phyloP scores from a whole-genome alignment of 2,888 invertebrate genomes.

The Plemyria rubiginata region DNA sequence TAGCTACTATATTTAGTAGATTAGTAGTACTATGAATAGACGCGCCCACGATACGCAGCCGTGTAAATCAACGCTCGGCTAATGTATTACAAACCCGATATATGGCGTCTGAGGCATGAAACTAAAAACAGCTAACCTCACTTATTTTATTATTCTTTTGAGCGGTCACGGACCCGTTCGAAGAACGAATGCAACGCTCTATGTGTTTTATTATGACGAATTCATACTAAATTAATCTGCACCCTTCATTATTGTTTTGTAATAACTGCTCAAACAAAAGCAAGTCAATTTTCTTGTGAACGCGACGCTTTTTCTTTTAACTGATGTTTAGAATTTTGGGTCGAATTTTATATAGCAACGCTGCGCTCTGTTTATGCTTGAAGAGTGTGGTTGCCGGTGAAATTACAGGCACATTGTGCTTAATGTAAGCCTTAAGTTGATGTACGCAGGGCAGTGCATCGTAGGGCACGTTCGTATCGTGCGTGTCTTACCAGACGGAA shows the following conservation, averaged over 20 bases:
- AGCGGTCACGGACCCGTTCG: conserved; percentile 37
- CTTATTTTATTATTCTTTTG: conserved; percentile 52
- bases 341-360: too few species aligned
- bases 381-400: too few species aligned
- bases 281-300: background rate
- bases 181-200: conserved; percentile 6
- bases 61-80: conserved; percentile 80
- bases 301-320: background rate
- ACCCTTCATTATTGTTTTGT: background rate
- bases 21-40: conserved; percentile 82
- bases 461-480: too few species aligned
- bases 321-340: too few species aligned
- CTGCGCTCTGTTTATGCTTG: too few species aligned
- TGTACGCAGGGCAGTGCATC: too few species aligned
- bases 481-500: too few species aligned
- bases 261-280: background rate
- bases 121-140: conserved; percentile 55
- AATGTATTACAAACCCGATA: conserved; percentile 74
- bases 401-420: too few species aligned
- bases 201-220: background rate
- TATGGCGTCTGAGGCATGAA: conserved; percentile 58
- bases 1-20: conserved; percentile 82
- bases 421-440: too few species aligned
- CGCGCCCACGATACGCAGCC: conserved; percentile 74
- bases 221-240: background rate